A percentile compares a stretch with the other conserved stretches of the same genome.
Conservation (phyloP, 2,888 invertebrate genomes). For the Heteromurus nitidus region DNA sequence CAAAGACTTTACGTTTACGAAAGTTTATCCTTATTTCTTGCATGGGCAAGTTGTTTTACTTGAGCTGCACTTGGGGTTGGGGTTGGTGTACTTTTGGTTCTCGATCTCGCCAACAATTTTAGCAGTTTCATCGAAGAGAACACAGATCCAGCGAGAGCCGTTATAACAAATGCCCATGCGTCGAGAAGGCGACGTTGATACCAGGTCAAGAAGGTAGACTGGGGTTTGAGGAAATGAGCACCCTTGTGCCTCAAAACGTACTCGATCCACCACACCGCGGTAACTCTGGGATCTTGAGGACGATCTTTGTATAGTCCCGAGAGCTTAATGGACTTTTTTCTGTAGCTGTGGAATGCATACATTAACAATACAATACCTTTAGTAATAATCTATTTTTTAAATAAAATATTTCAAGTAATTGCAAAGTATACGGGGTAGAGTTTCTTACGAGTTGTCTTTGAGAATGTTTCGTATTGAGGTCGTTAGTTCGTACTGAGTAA, state of each 20-base stretch:
- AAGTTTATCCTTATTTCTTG: conserved; percentile 53
- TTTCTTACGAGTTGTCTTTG: conserved; percentile 57
- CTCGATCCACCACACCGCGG: conserved; percentile 67
- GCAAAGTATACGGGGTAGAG: neutral
- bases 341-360: conserved; percentile 47
- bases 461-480: conserved; percentile 51
- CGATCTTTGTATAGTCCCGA: conserved; percentile 64
- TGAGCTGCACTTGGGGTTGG: conserved; percentile 22
- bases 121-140: conserved; percentile 3
- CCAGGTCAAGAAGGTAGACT: conserved; percentile 55
- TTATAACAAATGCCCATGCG: conserved; percentile 49
- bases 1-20: no score
- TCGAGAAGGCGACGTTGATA: conserved; percentile 62
- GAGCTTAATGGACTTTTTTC: conserved; percentile 53
- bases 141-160: neutral
- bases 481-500: conserved; percentile 63
- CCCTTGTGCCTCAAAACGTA: conserved; percentile 65
- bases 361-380: neutral
- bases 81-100: neutral
- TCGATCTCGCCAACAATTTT: neutral
- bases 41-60: neutral
- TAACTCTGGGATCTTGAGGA: conserved; percentile 50
- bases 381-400: neutral
- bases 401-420: neutral
- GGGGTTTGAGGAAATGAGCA: conserved; percentile 54